A percentile compares a stretch with the other conserved stretches of the same genome.
phyloP scores from a whole-genome alignment of 2,113 vertebrate species.

The Tyrannus savana region DNA sequence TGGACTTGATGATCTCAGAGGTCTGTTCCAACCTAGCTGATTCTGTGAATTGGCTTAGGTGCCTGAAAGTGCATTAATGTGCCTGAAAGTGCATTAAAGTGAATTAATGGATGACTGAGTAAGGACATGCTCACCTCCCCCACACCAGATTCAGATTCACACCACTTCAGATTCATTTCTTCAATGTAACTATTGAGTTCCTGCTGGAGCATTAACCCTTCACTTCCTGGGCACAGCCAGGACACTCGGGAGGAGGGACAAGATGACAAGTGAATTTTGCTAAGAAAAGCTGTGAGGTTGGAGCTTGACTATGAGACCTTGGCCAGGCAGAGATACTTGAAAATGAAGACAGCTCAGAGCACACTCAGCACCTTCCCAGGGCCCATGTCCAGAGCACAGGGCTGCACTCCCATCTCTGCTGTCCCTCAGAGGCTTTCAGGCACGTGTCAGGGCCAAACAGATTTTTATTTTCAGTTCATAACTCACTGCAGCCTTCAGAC shows the following conservation, averaged over 20 bases:
- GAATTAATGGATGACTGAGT: not conserved
- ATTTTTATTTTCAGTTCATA: not conserved
- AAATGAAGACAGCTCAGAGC: not conserved
- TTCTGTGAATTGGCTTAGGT: not conserved
- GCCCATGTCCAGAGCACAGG: rapidly evolving
- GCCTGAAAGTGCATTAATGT: not conserved
- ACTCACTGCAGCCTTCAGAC: not conserved
- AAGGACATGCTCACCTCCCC: not conserved
- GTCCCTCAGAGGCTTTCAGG: not conserved
- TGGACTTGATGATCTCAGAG: not conserved
- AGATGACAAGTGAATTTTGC: not conserved
- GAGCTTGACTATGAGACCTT: not conserved
- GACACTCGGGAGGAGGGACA: not conserved
- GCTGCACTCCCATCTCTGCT: not conserved
- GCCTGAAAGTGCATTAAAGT: not conserved
- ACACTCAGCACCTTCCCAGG: not conserved
- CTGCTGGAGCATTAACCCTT: not conserved
- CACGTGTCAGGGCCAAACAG: rapidly evolving
- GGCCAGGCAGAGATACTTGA: not conserved
- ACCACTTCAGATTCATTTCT: not conserved
- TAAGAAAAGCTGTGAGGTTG: not conserved
- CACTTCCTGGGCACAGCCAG: not conserved
- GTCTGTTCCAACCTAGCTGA: not conserved
- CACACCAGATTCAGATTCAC: too few relatives aligned
- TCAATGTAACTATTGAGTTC: not conserved